Conservation (phyloP, 2,113 vertebrate genomes). For the Cololabis saira region DNA sequence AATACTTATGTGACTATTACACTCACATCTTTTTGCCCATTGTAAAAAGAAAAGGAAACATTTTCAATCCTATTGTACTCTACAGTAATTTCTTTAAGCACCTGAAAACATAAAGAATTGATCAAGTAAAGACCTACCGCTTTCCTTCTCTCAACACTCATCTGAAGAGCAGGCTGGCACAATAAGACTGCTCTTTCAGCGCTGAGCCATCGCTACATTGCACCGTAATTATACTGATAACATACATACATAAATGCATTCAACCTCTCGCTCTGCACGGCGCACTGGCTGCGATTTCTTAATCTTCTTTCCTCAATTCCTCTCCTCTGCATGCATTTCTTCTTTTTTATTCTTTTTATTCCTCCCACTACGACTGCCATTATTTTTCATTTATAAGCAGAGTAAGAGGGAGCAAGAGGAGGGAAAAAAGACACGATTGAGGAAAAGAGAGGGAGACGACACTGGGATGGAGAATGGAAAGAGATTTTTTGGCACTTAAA, state of each 20-base stretch:
- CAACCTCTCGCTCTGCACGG: conserved; percentile 72
- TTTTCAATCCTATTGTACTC: conserved; percentile 34
- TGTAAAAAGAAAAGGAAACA: conserved; percentile 32
- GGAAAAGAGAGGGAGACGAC: conserved; percentile 35
- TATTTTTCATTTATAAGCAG: conserved; percentile 85
- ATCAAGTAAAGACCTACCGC: conserved; percentile 49
- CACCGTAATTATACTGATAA: conserved; percentile 81
- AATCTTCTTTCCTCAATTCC: conserved; percentile 73
- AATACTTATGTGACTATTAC: not conserved
- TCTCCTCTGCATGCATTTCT: conserved; percentile 67
- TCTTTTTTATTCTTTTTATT: conserved; percentile 73
- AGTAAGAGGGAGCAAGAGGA: conserved; percentile 47
- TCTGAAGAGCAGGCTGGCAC: conserved; percentile 73
- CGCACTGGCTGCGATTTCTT: conserved; percentile 77
- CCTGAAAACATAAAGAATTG: conserved; percentile 64
- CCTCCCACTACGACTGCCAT: conserved; percentile 78
- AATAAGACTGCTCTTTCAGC: conserved; percentile 81
- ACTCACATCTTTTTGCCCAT: conserved; percentile 4
- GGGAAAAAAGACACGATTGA: conserved; percentile 32
- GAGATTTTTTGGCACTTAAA: conserved; percentile 84
- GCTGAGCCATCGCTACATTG: conserved; percentile 71
- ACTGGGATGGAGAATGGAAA: conserved; percentile 37
- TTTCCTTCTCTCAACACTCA: conserved; percentile 54
- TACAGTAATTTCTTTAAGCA: conserved; percentile 63
- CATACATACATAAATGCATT: conserved; percentile 80